Base-by-base conservation (phyloP, 2,888 invertebrate species). In the Saturnia japonica region DNA sequence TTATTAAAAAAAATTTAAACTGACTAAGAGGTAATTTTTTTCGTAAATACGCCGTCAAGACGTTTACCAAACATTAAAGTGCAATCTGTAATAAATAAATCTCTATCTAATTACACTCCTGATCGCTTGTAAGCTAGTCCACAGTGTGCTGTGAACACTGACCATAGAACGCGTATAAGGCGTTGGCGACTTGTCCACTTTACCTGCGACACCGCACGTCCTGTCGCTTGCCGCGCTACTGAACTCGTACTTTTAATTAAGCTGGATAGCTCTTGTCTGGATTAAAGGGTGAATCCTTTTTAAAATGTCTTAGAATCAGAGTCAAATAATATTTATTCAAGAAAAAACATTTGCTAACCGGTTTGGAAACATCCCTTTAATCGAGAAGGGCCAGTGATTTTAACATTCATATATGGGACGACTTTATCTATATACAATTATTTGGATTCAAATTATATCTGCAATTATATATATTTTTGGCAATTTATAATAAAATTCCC, bases 161-260 rank as follows among this genome's bases (percentile, higher is more conserved):
- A 40, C 40, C 70, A 74, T 82, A 80, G 80, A 82, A 75, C 80
- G 84, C 88, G 83, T 88, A 88, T 88, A 89, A 84, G 89, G 89
- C 77, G 80, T 69, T 74, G 76, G 81, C 80, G 78, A 83, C 86
- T 82, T 84, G 86, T 86, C 78, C 77, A 75, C 12, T 72, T 74
- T 80, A 78, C 81, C 78, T 79, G 79, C 80, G 80, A 86, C 86
- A 82, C 70, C 74, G 74, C 75, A 74, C 70, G 76, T 76, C 72
- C 74, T 75, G 74, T 75, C 76, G 68, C 72, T 79, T 80, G 78
- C 79, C 74, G 78, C 75, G 75, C 74, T 70, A 74, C 78, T 74
- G 75, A 76, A 77, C 69, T 73, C 74, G 76, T 76, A 75, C 74
- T 66, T 73, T 75, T 67, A 67, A 67, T 45, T 67, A 45, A 45